Percentiles rank a stretch among this genome's conserved stretches.
phyloP scores from a whole-genome alignment of 64 coral and sea anemone genomes.

The Pachyseris speciosa region DNA sequence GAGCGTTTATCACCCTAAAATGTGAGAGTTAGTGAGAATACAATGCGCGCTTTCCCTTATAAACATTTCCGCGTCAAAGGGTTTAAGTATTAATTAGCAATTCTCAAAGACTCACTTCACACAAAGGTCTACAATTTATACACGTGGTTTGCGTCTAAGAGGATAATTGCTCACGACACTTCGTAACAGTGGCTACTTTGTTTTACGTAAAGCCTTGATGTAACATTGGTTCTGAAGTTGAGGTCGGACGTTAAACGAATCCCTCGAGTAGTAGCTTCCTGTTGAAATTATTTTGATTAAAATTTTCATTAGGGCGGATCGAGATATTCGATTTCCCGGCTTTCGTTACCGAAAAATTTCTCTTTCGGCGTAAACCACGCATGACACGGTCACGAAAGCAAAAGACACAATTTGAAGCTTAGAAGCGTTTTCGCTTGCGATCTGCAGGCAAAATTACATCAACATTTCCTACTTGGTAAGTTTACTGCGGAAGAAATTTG shows the following conservation, averaged over 20 bases:
- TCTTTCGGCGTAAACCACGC: neutral
- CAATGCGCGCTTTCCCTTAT: neutral
- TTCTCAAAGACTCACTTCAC: neutral
- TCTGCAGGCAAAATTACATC: neutral
- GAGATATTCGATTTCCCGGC: neutral
- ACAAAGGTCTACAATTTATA: neutral
- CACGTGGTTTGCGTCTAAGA: neutral
- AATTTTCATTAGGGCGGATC: neutral
- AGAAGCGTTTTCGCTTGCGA: neutral
- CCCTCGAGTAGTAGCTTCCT: neutral
- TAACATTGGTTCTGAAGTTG: neutral
- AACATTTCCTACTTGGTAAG: neutral
- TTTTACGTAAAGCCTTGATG: neutral
- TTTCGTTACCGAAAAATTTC: neutral
- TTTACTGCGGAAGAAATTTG: neutral
- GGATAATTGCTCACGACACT: neutral
- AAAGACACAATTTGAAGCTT: neutral
- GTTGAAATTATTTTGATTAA: neutral
- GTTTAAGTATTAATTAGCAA: neutral
- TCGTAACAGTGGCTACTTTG: neutral
- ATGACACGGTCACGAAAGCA: neutral
- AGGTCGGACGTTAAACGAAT: neutral
- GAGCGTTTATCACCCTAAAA: neutral
- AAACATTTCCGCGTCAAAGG: neutral
- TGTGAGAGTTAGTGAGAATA: too few relatives aligned